These are phyloP conservation scores for Eugnorisma glareosa DNA, from an alignment of 2,888 invertebrate genomes.

Conservation along the genomic window DNA sequence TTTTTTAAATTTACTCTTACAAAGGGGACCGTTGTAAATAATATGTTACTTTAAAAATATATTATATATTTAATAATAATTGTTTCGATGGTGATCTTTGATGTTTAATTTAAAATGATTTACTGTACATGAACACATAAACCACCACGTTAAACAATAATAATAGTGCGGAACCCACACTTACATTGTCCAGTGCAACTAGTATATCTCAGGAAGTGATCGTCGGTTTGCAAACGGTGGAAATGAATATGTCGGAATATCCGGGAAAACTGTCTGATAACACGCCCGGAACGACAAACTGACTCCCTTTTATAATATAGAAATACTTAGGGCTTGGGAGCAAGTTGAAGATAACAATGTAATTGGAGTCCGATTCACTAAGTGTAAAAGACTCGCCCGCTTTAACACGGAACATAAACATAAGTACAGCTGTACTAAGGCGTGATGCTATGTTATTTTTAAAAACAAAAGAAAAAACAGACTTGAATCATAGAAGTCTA, in stretches of 20 bases:
- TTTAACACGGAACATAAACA: no score
- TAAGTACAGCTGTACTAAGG: neutral
- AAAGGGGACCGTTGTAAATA: neutral
- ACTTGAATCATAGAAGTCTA: neutral
- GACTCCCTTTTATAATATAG: constrained; percentile 5
- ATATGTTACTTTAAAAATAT: neutral
- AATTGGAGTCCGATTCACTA: neutral
- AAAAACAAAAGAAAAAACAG: neutral
- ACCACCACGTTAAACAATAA: neutral
- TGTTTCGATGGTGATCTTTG: neutral
- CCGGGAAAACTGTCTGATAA: constrained; percentile 70
- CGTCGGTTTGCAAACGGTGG: constrained; percentile 62
- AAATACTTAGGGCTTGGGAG: neutral
- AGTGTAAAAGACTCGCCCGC: no score
- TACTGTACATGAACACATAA: neutral
- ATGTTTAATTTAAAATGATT: neutral
- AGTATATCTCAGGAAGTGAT: constrained; percentile 58
- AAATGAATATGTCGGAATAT: constrained; percentile 70
- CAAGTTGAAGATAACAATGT: neutral
- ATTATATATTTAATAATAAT: neutral
- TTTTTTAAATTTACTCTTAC: neutral
- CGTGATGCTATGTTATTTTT: neutral
- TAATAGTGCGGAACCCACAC: constrained; percentile 35
- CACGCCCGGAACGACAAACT: constrained; percentile 32
- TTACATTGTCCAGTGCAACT: constrained; percentile 17